Base-by-base conservation (phyloP, 2,888 invertebrate genomes). In the Girardia tigrina region DNA sequence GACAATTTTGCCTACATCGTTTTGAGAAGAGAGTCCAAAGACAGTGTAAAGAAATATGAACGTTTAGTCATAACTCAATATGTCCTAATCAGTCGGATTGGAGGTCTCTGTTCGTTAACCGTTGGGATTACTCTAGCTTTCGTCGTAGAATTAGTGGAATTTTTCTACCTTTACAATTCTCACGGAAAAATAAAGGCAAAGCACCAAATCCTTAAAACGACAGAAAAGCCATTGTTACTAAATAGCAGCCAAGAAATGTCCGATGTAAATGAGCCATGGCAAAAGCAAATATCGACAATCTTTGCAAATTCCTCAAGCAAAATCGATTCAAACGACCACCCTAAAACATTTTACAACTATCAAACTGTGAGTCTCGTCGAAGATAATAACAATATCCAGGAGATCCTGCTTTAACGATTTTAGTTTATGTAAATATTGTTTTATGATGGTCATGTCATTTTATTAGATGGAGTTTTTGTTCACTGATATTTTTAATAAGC, bases 1-100 rank as follows among this genome's bases (percentile, higher is more conserved):
- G 71, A 77, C 20, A 77, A 77, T 56, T 77, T 77, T 42, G 77
- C 77, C 6, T 77, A 77, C 42, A 42, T 77, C 29, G 77, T 77
- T n/a, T 56, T 77, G 1, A 29, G 71, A 16, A 16, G 77, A 28
- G 77, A 77, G 42, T 36, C 42, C 12, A 29, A 29, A 12, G 69
- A 71, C 8, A 56, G 26, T 4, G 26, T 77, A 26, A 29, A 28
- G 1, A 72, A 73, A 28, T 28, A 42, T 20, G 77, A 77, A 42
- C 72, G 77, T 29, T 29, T 77, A 14, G 42, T 71, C 8, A 26
- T 77, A 16, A 77, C 71, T 1, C 27, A 29, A 23, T 69, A 77
- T 36, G 77, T 77, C 20, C 70, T 77, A 23, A 23, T 77, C 8
- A 71, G 71, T 26, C 72, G 73, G 16, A 77, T 77, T 26, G 77